Base-by-base conservation (phyloP, 2,888 invertebrate species). In the Acleris cristana region DNA sequence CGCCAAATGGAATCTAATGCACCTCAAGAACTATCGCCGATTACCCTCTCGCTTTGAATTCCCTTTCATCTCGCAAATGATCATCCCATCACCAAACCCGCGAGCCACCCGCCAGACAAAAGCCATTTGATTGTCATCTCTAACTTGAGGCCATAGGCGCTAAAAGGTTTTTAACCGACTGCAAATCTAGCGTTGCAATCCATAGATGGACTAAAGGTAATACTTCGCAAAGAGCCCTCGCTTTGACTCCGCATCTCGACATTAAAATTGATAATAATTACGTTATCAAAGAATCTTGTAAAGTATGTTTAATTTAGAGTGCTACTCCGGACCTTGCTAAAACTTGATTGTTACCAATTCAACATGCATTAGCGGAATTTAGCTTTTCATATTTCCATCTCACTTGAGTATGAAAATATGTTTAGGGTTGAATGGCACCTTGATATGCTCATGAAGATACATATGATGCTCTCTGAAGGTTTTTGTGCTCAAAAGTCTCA, bases 11-110 rank as follows among this genome's bases (percentile, higher is more conserved):
- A 89, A 77, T 78, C 80, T 87, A 89, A 90, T 89, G 90, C 86
- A 80, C 73, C 69, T 71, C 68, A 69, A 83, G 79, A 82, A 80
- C 85, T 85, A 81, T 80, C 57, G 83, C 85, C 89, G 89, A 92
- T 92, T 92, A 91, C 75, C 80, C 89, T 87, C 92, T 92, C 79
- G 88, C 92, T 92, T 92, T 92, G 92, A 86, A 77, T 73, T 76
- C 71, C 73, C 76, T 86, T 87, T 87, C 85, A 87, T 88, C 84
- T 85, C 79, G 74, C 76, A 80, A 82, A 81, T 79, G 81, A 81
- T 77, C 76, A 78, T 73, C 56, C 16, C 74, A 74, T 76, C 74
- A 73, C 79, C 87, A 88, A 85, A 84, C 82, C 79, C 81, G 79
- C 78, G 71, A 69, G 70, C 69, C 69, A 71, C 69, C 72, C 48